Evolutionary conservation across 2,797 vertebrate genomes (phyloP), one percentile per base, ranked within the genome.

Genomic region (Muscicapa striata): DNA sequence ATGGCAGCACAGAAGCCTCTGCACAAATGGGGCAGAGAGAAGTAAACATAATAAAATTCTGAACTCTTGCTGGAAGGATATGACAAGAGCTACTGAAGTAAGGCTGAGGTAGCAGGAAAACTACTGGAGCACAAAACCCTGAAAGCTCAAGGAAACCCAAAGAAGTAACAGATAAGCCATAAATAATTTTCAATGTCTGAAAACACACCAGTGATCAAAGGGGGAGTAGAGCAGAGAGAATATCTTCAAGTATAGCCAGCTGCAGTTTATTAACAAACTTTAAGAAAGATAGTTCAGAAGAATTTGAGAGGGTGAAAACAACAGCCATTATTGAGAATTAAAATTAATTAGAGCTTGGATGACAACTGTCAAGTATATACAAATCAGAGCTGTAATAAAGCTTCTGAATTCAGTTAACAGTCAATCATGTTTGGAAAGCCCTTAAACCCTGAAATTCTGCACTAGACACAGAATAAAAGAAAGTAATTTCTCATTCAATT

Each of bases 401-500:
- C 86, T 81, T 75, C 36, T 78, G 43, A 91, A 88, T 87, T 74
- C 59, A 41, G 22, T 49, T 74, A 91, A 26, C 52, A 92, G 49
- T 55, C 72, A 93, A 58, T 79, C 48, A 77, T 38, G 7, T 83
- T 63, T 94, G 64, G 21, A 92, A 95, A 96, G 55, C 58, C 32
- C 81, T 89, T 82, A 79, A 84, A 89, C 81, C 55, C 45, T 69
- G 43, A 79, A 84, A 89, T 76, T 79, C 46, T 69, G 20, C 19
- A 82, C 40, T 62, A 90, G 38, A 55, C 38, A 30, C 23, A 73
- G 48, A 92, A 89, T 40, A 66, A 87, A 95, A 69, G 3, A 63
- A 66, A 41, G 14, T n/a, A 49, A 77, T 87, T 90, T 89, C 10
- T 66, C 20, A 67, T 63, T 16, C 17, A 86, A 19, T 58, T 88